These are phyloP conservation scores for Phrynocephalus vlangalii DNA, from an alignment of 2,797 vertebrate genomes.

Conservation along the genomic window DNA sequence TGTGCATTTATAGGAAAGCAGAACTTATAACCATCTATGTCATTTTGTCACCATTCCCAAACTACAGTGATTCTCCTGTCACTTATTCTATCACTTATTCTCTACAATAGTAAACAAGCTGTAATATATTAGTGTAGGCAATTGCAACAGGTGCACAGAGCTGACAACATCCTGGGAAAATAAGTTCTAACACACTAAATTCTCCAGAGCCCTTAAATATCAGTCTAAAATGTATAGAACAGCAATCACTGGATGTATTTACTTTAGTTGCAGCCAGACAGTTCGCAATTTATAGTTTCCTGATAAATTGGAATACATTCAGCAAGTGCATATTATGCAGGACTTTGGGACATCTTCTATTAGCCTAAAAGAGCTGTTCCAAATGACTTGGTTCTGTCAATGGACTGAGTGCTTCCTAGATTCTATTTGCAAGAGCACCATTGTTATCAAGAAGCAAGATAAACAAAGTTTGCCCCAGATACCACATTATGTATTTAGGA, in stretches of 20 bases:
- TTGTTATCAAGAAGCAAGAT: constrained; percentile 37
- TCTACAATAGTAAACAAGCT: constrained; percentile 68
- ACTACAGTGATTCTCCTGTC: constrained; percentile 31
- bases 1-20: constrained; percentile 33
- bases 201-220: constrained; percentile 74
- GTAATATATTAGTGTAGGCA: constrained; percentile 68
- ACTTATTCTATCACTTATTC: constrained; percentile 48
- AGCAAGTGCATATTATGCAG: constrained; percentile 53
- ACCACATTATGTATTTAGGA: constrained; percentile 37
- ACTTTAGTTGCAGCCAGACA: constrained; percentile 62
- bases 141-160: constrained; percentile 53
- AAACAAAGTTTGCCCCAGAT: constrained; percentile 30
- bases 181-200: constrained; percentile 62
- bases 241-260: constrained; percentile 72
- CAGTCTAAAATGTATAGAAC: constrained; percentile 72
- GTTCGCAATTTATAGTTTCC: constrained; percentile 71
- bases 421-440: not conserved
- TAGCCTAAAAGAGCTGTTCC: constrained; percentile 43
- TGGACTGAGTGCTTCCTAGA: constrained; percentile 20
- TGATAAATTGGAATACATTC: constrained; percentile 74
- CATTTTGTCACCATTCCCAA: constrained; percentile 56
- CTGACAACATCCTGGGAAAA: constrained; percentile 71
- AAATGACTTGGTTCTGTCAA: constrained; percentile 43
- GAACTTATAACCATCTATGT: constrained; percentile 29
- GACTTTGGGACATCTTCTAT: constrained; percentile 45